Percentiles rank a stretch among this genome's conserved stretches.
Evolutionary conservation across 1,140 invertebrate genomes (phyloP).

Genomic region (Zophobas morio): DNA sequence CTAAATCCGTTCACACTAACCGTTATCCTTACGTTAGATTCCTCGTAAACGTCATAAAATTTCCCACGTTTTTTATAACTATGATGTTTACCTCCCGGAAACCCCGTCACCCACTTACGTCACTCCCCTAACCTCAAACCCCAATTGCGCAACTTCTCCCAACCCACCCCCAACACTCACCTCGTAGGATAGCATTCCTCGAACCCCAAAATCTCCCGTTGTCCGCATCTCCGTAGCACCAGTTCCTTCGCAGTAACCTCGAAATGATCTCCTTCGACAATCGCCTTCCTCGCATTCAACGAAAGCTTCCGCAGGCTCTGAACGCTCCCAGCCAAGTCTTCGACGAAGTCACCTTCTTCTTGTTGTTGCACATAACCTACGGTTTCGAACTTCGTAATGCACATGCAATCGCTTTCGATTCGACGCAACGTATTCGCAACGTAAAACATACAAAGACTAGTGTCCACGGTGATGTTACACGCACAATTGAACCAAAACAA

Average conservation of each 20-base stretch:
- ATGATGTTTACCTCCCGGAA: too few species aligned
- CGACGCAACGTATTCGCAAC: constrained; percentile 39
- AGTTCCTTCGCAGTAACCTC: constrained; percentile 69
- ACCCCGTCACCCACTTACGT: too few species aligned
- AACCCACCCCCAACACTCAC: constrained; percentile 65
- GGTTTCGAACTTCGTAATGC: constrained; percentile 51
- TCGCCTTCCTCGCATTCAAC: constrained; percentile 35
- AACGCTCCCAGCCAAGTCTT: constrained; percentile 49
- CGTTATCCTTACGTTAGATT: too few species aligned
- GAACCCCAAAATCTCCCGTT: constrained; percentile 74
- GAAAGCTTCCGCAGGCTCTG: constrained; percentile 49
- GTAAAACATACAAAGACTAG: constrained; percentile 48
- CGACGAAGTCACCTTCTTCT: constrained; percentile 17
- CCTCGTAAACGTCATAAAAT: too few species aligned
- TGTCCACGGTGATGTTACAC: neutral
- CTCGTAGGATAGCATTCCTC: constrained; percentile 74
- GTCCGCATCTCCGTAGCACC: constrained; percentile 76
- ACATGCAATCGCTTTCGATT: constrained; percentile 53
- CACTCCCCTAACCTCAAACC: too few species aligned
- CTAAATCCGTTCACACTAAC: too few species aligned
- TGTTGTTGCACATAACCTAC: constrained; percentile 54
- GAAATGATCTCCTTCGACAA: constrained; percentile 16
- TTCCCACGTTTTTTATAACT: too few species aligned
- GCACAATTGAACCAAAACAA: constrained; percentile 3
- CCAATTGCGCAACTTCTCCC: too few species aligned